A percentile compares a stretch with the other conserved stretches of the same genome.
These are phyloP conservation scores for Chrysomallon squamiferum DNA, from an alignment of 1,140 invertebrate species.

Conservation along the genomic window DNA sequence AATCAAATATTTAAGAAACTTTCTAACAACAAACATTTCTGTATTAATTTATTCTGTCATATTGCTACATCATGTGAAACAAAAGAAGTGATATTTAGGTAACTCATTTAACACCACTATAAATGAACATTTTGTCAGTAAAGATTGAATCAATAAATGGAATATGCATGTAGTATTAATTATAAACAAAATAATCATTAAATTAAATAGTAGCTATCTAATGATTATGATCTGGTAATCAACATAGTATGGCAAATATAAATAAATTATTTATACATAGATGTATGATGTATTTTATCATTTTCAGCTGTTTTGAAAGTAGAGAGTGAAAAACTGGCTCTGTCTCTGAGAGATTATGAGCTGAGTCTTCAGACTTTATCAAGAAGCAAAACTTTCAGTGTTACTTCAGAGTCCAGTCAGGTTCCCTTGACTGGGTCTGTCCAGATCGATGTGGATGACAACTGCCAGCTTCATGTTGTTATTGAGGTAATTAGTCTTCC, in stretches of 20 bases:
- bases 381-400: not conserved
- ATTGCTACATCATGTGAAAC: no score
- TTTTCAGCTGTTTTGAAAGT: not conserved
- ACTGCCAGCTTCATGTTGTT: not conserved
- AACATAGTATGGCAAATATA: not conserved
- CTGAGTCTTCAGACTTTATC: conserved; percentile 1
- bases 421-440: not conserved
- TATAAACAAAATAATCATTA: not conserved
- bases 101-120: no score
- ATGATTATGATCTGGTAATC: not conserved
- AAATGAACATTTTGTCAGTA: no score
- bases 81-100: no score
- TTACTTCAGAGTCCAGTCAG: not conserved
- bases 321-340: not conserved
- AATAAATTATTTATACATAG: not conserved
- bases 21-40: no score
- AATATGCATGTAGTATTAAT: no score
- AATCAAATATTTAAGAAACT: no score
- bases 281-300: not conserved
- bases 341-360: not conserved
- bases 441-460: not conserved
- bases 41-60: no score
- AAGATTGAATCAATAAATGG: no score
- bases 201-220: not conserved
- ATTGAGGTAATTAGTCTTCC: not conserved